A percentile compares a stretch with the other conserved stretches of the same genome.
Conservation (phyloP, 2,888 invertebrate genomes). For the Urechis unicinctus region DNA sequence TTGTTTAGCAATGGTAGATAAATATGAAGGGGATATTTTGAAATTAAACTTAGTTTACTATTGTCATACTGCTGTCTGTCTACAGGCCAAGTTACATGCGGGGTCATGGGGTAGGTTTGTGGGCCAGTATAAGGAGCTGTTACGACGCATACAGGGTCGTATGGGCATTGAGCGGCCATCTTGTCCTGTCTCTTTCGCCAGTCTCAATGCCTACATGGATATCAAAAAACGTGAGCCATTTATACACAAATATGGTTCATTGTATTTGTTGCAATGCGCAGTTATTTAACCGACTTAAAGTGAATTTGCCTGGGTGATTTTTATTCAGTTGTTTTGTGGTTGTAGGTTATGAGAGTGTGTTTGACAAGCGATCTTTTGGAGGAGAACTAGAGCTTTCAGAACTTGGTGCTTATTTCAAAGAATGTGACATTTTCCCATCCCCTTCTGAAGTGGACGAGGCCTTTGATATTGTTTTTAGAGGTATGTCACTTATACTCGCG, state of each 20-base stretch:
- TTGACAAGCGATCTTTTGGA: constrained; percentile 43
- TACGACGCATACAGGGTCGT: constrained; percentile 33
- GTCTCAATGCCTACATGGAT: constrained; percentile 41
- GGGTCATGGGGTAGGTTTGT: constrained; percentile 32
- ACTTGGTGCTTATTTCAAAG: constrained; percentile 38
- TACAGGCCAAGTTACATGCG: constrained; percentile 14
- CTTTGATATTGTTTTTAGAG: constrained; percentile 36
- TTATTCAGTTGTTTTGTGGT: not conserved
- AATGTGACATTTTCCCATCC: constrained; percentile 46
- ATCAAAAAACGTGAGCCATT: constrained; percentile 34
- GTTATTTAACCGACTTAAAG: not conserved
- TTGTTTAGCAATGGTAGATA: no score
- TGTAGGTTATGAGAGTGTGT: constrained; percentile 44
- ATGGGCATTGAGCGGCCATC: constrained; percentile 33
- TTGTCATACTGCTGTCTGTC: no score
- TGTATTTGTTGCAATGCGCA: not conserved
- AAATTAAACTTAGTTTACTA: no score
- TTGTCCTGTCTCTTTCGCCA: constrained; percentile 31
- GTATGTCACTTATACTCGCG: constrained; percentile 19
- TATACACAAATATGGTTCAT: no score
- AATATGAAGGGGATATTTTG: no score
- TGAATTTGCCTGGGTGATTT: not conserved
- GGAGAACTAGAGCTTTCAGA: constrained; percentile 39
- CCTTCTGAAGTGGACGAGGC: constrained; percentile 42
- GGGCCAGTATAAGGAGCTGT: constrained; percentile 36